Evolutionary conservation across 2,888 invertebrate species (phyloP), one percentile per base, ranked within the genome.

Genomic region (Prenolepis imparis): DNA sequence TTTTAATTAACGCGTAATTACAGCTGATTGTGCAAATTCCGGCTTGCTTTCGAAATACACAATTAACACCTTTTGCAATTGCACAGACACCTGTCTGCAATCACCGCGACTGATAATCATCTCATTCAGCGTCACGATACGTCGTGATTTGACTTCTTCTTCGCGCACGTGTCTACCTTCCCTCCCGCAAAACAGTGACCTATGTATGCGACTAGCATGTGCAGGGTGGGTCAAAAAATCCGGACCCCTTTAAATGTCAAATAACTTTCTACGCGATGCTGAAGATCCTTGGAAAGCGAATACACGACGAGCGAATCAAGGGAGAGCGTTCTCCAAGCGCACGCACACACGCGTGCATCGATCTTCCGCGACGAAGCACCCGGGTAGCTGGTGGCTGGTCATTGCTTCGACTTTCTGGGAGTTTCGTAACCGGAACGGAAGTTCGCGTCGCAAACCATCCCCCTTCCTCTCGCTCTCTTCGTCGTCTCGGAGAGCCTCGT

Each of bases 161-260:
- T 59, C 68, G 18, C 41, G 32, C 67, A 41, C 32, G 39, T 48
- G 48, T 3, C 0, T 48, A 32, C 18, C 39, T 8, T 8, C n/a
- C 12, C 41, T 8, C 39, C 24, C 52, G 12, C 36, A 36, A 12
- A 32, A 48, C 48, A 64, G 32, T 12, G 44, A 12, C 18, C 36
- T 52, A 52, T n/a, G 52, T 52, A 8, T 32, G 5, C 18, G 74
- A 41, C 39, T 24, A 32, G 52, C 39, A 68, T 63, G 67, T 52
- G 55, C 21, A 61, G 63, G 61, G 82, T 74, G 57, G 61, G 57
- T 85, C 81, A 72, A 88, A 85, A 88, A 89, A 83, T 84, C 77
- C 72, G 82, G 63, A 84, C 68, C 84, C 85, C 83, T 83, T 81
- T 90, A 90, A 90, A 90, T 90, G 90, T 90, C 90, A 90, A 88